phyloP scores from a whole-genome alignment of 2,888 invertebrate genomes.

The Dynastes hyllus region DNA sequence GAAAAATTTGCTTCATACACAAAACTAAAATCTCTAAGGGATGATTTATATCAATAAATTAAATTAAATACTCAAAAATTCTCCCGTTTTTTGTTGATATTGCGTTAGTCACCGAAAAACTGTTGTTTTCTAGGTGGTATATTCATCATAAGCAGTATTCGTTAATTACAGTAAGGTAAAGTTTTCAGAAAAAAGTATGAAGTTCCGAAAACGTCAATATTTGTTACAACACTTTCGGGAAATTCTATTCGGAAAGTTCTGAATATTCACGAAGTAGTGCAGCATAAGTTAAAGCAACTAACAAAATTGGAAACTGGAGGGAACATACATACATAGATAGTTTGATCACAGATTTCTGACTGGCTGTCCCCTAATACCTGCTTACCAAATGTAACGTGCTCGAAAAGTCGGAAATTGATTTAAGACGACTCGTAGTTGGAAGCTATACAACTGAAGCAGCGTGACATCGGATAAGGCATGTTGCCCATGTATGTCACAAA shows the following conservation, averaged over 20 bases:
- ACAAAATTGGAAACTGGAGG: slow-evolving; percentile 11
- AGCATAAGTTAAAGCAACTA: slow-evolving; percentile 18
- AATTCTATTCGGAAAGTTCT: slow-evolving; percentile 35
- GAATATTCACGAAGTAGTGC: slow-evolving; percentile 12
- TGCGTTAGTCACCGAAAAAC: too few relatives aligned
- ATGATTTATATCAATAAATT: too few relatives aligned
- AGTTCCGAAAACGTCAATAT: slow-evolving; percentile 31
- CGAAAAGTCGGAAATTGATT: background rate
- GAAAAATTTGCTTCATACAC: too few relatives aligned
- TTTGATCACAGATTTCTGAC: background rate
- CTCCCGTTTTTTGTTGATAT: too few relatives aligned
- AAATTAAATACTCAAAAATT: too few relatives aligned
- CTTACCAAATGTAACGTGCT: background rate
- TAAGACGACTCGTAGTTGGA: background rate
- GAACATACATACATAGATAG: background rate
- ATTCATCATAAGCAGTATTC: too few relatives aligned
- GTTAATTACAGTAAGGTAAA: too few relatives aligned
- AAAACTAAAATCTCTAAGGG: too few relatives aligned
- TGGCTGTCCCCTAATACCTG: background rate
- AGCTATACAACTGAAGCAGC: too few relatives aligned
- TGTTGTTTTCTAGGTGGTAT: too few relatives aligned
- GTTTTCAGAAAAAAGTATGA: background rate
- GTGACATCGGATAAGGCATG: too few relatives aligned
- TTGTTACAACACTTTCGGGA: slow-evolving; percentile 3
- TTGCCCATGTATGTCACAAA: too few relatives aligned